Conservation (phyloP, 2,113 vertebrate genomes). For the Daphoenositta chrysoptera region DNA sequence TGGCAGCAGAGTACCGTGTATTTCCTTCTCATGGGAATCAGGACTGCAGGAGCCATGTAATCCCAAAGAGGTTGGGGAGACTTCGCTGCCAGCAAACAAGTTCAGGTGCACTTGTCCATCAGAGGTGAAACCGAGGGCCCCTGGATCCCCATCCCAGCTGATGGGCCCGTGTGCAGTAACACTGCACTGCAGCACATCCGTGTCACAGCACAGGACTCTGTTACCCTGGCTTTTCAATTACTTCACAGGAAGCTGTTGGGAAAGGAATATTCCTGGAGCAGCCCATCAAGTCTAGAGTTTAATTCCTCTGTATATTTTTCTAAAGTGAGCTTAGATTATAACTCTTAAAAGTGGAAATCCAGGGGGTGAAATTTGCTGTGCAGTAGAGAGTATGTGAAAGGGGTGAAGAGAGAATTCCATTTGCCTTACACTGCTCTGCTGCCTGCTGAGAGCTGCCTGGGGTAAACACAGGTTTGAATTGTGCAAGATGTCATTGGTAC, state of each 20-base stretch:
- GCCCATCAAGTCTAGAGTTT: background rate
- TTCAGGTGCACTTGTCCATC: background rate
- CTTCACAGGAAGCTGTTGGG: background rate
- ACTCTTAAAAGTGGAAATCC: slow-evolving; percentile 27
- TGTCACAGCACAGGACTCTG: background rate
- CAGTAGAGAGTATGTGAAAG: background rate
- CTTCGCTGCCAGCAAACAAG: background rate
- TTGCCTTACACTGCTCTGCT: background rate
- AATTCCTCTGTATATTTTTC: slow-evolving; percentile 53
- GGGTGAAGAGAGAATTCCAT: background rate
- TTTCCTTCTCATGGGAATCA: background rate
- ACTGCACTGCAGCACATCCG: background rate
- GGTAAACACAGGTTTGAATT: background rate
- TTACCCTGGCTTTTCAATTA: slow-evolving; percentile 38
- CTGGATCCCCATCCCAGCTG: background rate
- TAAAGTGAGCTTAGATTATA: slow-evolving; percentile 13
- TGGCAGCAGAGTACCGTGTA: background rate
- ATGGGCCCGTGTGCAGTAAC: background rate
- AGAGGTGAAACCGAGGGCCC: fast-evolving
- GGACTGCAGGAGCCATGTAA: background rate
- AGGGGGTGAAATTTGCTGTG: background rate
- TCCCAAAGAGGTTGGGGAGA: background rate
- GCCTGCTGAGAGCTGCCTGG: background rate
- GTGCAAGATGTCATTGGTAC: background rate
- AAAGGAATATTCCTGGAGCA: slow-evolving; percentile 28